Evolutionary conservation across 2,888 invertebrate species (phyloP).

Genomic region (Nomada fucata): DNA sequence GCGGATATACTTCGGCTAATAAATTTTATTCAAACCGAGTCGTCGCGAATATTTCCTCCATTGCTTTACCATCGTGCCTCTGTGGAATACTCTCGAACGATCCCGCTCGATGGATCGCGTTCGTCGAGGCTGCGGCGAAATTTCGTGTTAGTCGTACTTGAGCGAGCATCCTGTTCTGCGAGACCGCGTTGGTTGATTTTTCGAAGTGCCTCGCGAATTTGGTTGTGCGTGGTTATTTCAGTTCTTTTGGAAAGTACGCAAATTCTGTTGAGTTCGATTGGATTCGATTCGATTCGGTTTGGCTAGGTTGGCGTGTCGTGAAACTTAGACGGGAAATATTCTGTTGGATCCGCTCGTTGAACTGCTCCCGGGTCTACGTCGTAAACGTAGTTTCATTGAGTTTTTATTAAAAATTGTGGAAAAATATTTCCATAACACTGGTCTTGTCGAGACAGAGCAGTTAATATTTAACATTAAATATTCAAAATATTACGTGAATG

Average conservation of each 20-base stretch:
- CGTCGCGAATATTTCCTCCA: slow-evolving; percentile 30
- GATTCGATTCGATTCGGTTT: neutral
- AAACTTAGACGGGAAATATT: too few relatives aligned
- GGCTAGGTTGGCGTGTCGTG: too few relatives aligned
- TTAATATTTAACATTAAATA: too few relatives aligned
- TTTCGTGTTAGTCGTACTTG: slow-evolving; percentile 11
- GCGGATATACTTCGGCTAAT: slow-evolving; percentile 20
- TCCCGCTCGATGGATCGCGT: slow-evolving; percentile 2
- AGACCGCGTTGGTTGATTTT: neutral
- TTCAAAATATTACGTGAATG: too few relatives aligned
- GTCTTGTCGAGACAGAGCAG: too few relatives aligned
- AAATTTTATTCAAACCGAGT: slow-evolving; percentile 39
- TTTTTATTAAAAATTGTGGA: too few relatives aligned
- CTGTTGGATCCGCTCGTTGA: too few relatives aligned
- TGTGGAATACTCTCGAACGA: slow-evolving; percentile 22
- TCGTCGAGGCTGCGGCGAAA: neutral
- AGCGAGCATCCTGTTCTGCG: neutral
- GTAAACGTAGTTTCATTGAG: too few relatives aligned
- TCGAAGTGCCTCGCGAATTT: neutral
- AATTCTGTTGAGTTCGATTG: neutral
- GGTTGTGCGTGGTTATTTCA: neutral
- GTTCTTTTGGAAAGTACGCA: too few relatives aligned
- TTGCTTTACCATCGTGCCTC: neutral
- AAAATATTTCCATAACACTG: too few relatives aligned
- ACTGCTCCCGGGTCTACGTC: too few relatives aligned